Evolutionary conservation across 1,140 invertebrate species (phyloP).

Genomic region (Drosophila gunungcola): DNA sequence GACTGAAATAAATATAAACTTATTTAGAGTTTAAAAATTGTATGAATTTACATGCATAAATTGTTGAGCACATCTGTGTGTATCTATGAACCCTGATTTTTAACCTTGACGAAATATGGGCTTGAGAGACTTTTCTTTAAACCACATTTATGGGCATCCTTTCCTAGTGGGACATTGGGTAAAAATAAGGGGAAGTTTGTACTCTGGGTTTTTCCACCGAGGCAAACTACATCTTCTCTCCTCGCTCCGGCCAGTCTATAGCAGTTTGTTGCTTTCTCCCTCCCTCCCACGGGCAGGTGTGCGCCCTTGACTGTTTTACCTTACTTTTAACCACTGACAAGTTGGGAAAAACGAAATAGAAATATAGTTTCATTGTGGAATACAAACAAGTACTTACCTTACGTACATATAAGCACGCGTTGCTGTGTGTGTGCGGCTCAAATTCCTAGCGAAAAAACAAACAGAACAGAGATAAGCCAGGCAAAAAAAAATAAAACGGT

Average conservation of each 20-base stretch:
- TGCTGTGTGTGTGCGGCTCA: slow-evolving; percentile 23
- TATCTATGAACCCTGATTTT: not conserved
- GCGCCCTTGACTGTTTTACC: slow-evolving; percentile 47
- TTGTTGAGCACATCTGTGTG: no score
- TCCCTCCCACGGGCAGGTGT: slow-evolving; percentile 31
- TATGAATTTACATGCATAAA: no score
- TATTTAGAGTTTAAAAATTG: no score
- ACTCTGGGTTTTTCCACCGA: slow-evolving; percentile 4
- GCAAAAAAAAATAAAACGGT: slow-evolving; percentile 35
- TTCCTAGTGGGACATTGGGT: not conserved
- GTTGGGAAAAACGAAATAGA: slow-evolving; percentile 34
- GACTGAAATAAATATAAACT: no score
- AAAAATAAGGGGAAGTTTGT: not conserved
- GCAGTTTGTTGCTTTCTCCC: not conserved
- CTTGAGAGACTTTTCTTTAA: slow-evolving; percentile 1
- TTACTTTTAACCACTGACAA: slow-evolving; percentile 19
- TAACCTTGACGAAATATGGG: slow-evolving; percentile 24
- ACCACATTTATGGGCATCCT: not conserved
- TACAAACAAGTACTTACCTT: slow-evolving; percentile 8
- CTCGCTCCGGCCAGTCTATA: not conserved
- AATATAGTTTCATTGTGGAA: slow-evolving; percentile 49
- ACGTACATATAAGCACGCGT: slow-evolving; percentile 1
- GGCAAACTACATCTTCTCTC: not conserved
- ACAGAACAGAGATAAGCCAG: slow-evolving; percentile 61
- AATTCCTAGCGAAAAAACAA: slow-evolving; percentile 69